Evolutionary conservation across 2,888 invertebrate species (phyloP), one percentile per base, ranked within the genome.

Genomic region (Bombyx huttoni): DNA sequence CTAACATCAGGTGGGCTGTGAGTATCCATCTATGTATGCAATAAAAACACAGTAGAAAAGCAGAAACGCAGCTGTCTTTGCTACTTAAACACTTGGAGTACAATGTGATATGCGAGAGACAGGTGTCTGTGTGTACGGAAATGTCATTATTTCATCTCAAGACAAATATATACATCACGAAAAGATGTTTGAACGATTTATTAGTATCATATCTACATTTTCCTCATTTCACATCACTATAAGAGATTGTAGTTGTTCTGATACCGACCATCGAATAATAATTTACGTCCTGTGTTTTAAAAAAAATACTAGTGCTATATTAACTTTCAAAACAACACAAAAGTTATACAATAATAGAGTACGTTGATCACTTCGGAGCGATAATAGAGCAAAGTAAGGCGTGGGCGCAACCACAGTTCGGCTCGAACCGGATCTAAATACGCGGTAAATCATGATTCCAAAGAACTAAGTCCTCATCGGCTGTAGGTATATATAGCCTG

Each of bases 361-460:
- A 70, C 63, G 70, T 64, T 67, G 82, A 83, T 84, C 73, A 77
- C 74, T 85, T 81, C 68, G 75, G 72, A 61, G 64, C 70, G 81
- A 83, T 86, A 84, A 81, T 80, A 71, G 76, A 77, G 75, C 73
- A 75, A 71, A 78, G 69, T 74, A 70, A 74, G 76, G 78, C 81
- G 86, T 86, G 82, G 86, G 85, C 68, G 78, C 69, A 65, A 66
- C 65, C 56, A 65, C 59, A 64, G 64, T 65, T 73, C 67, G 63
- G 67, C 72, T 70, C 74, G 67, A 85, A 82, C 86, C 86, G 86
- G 86, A 87, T 87, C 85, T 83, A 73, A 70, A 72, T 63, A 62
- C 62, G 67, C 70, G 78, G 86, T 85, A 86, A 83, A 84, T 84
- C 75, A 81, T 75, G 73, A 67, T 65, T 57, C 65, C 68, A 67